Evolutionary conservation across 2,888 invertebrate genomes (phyloP).

Genomic region (Geotrupes spiniger): DNA sequence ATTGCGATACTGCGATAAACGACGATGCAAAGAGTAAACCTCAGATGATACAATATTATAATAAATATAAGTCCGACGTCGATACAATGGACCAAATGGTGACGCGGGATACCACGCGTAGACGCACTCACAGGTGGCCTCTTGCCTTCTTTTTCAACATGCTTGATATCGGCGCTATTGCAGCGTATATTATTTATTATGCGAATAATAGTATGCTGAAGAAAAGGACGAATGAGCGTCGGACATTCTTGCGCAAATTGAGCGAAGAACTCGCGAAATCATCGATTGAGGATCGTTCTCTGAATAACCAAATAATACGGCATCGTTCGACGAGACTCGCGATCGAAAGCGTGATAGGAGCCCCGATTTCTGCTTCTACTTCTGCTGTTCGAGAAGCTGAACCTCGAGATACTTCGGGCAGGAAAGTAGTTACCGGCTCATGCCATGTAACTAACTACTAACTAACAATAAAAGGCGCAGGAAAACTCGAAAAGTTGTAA

Average conservation of each 20-base stretch:
- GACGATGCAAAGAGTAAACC: conserved; percentile 23
- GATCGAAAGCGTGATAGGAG: conserved; percentile 3
- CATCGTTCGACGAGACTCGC: conserved; percentile 6
- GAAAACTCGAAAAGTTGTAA: too few relatives aligned
- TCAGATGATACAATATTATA: conserved; percentile 29
- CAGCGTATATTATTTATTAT: background rate
- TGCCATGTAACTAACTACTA: background rate
- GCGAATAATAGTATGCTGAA: conserved; percentile 27
- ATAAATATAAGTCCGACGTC: conserved; percentile 27
- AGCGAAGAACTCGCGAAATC: conserved; percentile 13
- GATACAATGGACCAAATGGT: conserved; percentile 29
- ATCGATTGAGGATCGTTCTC: conserved; percentile 11
- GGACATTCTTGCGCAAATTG: conserved; percentile 15
- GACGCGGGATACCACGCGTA: conserved; percentile 16
- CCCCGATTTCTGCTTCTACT: background rate
- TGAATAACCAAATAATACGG: conserved; percentile 7
- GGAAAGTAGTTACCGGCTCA: background rate
- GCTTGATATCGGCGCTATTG: conserved; percentile 22
- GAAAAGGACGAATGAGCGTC: conserved; percentile 24
- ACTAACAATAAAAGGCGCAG: too few relatives aligned
- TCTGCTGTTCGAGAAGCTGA: conserved; percentile 2
- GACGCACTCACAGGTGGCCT: conserved; percentile 17
- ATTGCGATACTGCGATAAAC: conserved; percentile 17
- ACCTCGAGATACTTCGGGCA: background rate
- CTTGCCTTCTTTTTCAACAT: conserved; percentile 26